A percentile compares a stretch with the other conserved stretches of the same genome.
Evolutionary conservation across 2,888 invertebrate species (phyloP).

Genomic region (Melanchra persicariae): DNA sequence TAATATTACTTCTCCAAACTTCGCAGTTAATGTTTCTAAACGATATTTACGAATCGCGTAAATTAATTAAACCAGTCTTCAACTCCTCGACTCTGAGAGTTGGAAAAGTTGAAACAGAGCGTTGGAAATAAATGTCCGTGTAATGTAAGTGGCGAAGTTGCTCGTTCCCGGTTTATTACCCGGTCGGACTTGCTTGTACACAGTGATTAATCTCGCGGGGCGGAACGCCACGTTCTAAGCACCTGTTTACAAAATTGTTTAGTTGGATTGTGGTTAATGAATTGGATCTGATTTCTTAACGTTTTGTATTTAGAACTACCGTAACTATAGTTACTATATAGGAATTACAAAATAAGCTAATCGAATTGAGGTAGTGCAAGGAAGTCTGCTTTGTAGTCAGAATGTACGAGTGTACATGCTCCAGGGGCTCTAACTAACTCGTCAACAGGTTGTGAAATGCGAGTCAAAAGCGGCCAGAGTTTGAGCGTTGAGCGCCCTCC

Average conservation of each 20-base stretch:
- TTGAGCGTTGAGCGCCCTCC: conserved; percentile 80
- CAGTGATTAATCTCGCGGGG: conserved; percentile 84
- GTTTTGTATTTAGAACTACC: conserved; percentile 14
- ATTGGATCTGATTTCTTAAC: conserved; percentile 61
- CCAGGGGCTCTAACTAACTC: conserved; percentile 84
- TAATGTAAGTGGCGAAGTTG: conserved; percentile 89
- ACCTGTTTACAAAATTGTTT: conserved; percentile 74
- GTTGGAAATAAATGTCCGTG: conserved; percentile 88
- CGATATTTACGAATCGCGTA: conserved; percentile 80
- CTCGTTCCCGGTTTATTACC: conserved; percentile 86
- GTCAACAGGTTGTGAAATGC: conserved; percentile 89
- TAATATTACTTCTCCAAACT: conserved; percentile 67
- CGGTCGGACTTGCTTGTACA: conserved; percentile 76
- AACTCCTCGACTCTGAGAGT: conserved; percentile 78
- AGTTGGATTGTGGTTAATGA: conserved; percentile 69
- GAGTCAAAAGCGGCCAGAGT: conserved; percentile 83
- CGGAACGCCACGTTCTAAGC: conserved; percentile 66
- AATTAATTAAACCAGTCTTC: conserved; percentile 85
- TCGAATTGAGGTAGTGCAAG: conserved; percentile 35
- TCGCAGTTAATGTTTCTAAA: conserved; percentile 70
- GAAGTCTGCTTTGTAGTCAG: conserved; percentile 78
- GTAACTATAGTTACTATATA: not conserved
- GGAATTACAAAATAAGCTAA: conserved; percentile 20
- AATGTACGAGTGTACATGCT: conserved; percentile 77
- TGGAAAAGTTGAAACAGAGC: conserved; percentile 86